Base-by-base conservation (phyloP, 2,113 vertebrate genomes). In the Rhagologus leucostigma region DNA sequence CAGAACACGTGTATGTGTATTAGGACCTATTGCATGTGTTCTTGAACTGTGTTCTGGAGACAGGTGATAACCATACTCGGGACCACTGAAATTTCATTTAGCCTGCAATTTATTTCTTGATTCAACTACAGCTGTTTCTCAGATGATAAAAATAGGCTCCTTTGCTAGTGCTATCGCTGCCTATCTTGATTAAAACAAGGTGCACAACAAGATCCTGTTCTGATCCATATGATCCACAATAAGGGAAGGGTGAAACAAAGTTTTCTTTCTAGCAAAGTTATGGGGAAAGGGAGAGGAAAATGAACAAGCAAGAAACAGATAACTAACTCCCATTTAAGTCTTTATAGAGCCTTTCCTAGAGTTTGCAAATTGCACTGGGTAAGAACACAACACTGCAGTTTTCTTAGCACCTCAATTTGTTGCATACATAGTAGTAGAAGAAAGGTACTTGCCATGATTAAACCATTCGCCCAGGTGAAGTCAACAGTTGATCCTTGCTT, bases 111-210 rank as follows among this genome's bases (percentile, higher is more conserved):
- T 90, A 67, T 89, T 96, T 95, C 79, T 95, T 90, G 69, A 52
- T 89, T 81, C 87, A 91, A 41, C 57, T 77, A 81, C 76, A 95
- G 83, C 91, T 95, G 91, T 97, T 95, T 96, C 68, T 96, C 90
- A 92, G 68, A 91, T 73, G 64, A 84, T 85, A 94, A 95, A 95
- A 96, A 92, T 63, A 93, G 87, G 26, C 19, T 94, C 33, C 59
- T n/a, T 16, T 94, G 50, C 37, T 87, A 41, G 49, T 87, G 78
- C 78, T 95, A 4, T 87, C 20, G 2, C 53, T 86, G 67, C 39
- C 39, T 80, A 6, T 80, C 88, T 84, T 88, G 55, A 94, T 89
- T 64, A 79, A 84, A 94, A 67, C 26, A 76, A 94, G 47, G 63
- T 57, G 75, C 30, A 33, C 4, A 3, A 50, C 42, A 74, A 60